Conservation (phyloP, 2,797 vertebrate genomes). For the Setipinna tenuifilis region DNA sequence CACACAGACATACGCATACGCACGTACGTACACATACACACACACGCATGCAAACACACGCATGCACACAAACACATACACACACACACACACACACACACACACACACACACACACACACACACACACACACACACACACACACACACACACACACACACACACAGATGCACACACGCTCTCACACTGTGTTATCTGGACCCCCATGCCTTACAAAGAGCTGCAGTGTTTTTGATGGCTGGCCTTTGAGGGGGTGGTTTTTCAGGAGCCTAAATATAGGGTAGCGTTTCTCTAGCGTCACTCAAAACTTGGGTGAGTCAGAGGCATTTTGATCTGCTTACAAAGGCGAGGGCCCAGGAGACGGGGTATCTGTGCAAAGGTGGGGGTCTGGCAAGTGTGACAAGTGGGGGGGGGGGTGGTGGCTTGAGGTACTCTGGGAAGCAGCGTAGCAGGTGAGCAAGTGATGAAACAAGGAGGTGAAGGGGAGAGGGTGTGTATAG, state of each 20-base stretch:
- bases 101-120: constrained; percentile 28
- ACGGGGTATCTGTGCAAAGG: constrained; percentile 57
- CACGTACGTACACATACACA: too few species aligned
- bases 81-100: constrained; percentile 21
- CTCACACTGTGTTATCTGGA: constrained; percentile 56
- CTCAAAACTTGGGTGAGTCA: constrained; percentile 59
- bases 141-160: constrained; percentile 42
- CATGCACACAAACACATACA: not conserved
- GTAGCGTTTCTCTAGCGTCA: constrained; percentile 70
- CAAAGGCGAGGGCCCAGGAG: constrained; percentile 64
- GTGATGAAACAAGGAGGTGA: not conserved
- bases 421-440: not conserved
- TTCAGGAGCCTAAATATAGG: constrained; percentile 73
- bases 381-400: not conserved
- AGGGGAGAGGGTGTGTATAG: not conserved
- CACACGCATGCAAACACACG: too few species aligned
- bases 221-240: constrained; percentile 69
- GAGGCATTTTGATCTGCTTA: constrained; percentile 26
- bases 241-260: constrained; percentile 67
- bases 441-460: not conserved
- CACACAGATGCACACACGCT: not conserved
- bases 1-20: too few species aligned
- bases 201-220: constrained; percentile 56
- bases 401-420: not conserved
- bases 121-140: not conserved